Percentiles rank a stretch among this genome's conserved stretches.
These are phyloP conservation scores for Volucella zonaria DNA, from an alignment of 2,888 invertebrate genomes.

Conservation along the genomic window DNA sequence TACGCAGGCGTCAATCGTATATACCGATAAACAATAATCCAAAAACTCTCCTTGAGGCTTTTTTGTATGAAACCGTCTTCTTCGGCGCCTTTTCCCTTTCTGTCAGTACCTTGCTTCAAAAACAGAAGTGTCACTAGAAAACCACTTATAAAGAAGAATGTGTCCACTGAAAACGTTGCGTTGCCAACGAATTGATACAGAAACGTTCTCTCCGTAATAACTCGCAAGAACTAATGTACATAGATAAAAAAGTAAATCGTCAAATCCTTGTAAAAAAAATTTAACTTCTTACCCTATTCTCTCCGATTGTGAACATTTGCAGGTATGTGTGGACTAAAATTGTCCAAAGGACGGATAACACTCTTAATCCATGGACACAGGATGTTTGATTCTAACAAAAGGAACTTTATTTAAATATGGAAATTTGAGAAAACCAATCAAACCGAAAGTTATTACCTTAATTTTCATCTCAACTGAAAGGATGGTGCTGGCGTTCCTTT, in stretches of 20 bases:
- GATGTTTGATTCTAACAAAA: slow-evolving; percentile 86
- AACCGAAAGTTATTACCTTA: slow-evolving; percentile 77
- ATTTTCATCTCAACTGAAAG: slow-evolving; percentile 86
- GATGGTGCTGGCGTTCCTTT: slow-evolving; percentile 89
- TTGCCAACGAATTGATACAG: slow-evolving; percentile 92
- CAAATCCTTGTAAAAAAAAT: background rate
- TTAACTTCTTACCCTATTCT: slow-evolving; percentile 83
- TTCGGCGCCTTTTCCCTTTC: slow-evolving; percentile 79
- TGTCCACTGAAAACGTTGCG: slow-evolving; percentile 93
- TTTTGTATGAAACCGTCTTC: slow-evolving; percentile 76
- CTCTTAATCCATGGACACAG: slow-evolving; percentile 90
- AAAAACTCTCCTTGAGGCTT: slow-evolving; percentile 76
- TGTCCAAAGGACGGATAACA: slow-evolving; percentile 91
- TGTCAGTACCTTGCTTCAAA: slow-evolving; percentile 84
- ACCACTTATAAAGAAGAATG: slow-evolving; percentile 94
- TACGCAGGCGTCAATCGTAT: slow-evolving; percentile 92
- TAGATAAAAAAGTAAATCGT: slow-evolving; percentile 40
- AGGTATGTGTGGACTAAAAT: slow-evolving; percentile 93
- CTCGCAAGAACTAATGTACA: slow-evolving; percentile 86
- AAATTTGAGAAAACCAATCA: slow-evolving; percentile 26
- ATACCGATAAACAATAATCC: slow-evolving; percentile 85
- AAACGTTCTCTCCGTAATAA: slow-evolving; percentile 89
- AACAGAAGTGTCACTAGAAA: slow-evolving; percentile 89
- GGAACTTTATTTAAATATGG: slow-evolving; percentile 36
- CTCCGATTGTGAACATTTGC: slow-evolving; percentile 90